A percentile compares a stretch with the other conserved stretches of the same genome.
Evolutionary conservation across 2,797 vertebrate species (phyloP).

Genomic region (Myotis findleyi): DNA sequence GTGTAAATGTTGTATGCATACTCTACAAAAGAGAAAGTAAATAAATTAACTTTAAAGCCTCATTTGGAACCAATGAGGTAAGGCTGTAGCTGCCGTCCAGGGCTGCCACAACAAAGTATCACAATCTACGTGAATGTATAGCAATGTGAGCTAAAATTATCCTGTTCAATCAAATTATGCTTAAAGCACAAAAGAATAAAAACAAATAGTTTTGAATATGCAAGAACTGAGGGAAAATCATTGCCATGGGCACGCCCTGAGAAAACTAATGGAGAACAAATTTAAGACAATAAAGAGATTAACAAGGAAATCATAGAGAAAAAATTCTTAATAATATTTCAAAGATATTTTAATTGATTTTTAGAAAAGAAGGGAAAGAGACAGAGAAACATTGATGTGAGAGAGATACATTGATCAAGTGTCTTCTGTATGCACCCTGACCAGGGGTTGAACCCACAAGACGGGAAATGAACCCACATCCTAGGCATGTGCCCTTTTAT

Average conservation of each 20-base stretch:
- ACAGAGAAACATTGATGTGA: too few relatives aligned
- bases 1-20: not conserved
- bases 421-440: too few relatives aligned
- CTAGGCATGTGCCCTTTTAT: too few relatives aligned
- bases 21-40: not conserved
- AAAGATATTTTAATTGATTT: not conserved
- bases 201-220: conserved; percentile 6
- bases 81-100: not conserved
- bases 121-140: not conserved
- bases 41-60: conserved; percentile 33
- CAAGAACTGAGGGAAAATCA: not conserved
- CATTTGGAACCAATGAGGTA: not conserved
- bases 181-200: conserved; percentile 32
- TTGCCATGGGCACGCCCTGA: not conserved
- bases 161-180: not conserved
- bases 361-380: too few relatives aligned
- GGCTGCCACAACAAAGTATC: not conserved
- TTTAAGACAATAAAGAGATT: not conserved
- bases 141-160: conserved; percentile 7
- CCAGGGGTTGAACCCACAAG: too few relatives aligned
- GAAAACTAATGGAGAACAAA: conserved; percentile 30
- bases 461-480: too few relatives aligned
- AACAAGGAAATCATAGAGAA: conserved; percentile 5
- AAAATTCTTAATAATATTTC: not conserved
- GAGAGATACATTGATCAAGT: too few relatives aligned